Conservation (phyloP, 2,113 vertebrate genomes). For the Paedocypris sp. region DNA sequence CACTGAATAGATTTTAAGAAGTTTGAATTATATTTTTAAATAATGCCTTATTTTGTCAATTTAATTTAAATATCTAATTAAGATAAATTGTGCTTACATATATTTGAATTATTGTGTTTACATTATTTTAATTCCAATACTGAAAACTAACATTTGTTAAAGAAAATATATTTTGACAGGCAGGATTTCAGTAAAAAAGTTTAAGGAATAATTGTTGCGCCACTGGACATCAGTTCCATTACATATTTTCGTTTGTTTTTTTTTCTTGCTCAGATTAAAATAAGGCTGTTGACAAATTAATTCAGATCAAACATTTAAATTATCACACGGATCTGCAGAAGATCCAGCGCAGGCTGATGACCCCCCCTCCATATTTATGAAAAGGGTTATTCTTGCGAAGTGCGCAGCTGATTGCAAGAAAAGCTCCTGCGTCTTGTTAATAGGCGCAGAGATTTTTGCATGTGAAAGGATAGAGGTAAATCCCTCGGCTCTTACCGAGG, state of each 20-base stretch:
- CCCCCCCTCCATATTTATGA: slow-evolving; percentile 32
- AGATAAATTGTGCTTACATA: too few species aligned
- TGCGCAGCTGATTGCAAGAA: slow-evolving; percentile 70
- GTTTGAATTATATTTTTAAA: too few species aligned
- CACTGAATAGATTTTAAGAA: too few species aligned
- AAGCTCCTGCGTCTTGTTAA: slow-evolving; percentile 57
- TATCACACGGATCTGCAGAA: slow-evolving; percentile 5
- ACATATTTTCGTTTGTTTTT: not conserved
- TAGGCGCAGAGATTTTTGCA: slow-evolving; percentile 68
- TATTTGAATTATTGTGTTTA: too few species aligned
- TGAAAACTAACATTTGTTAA: too few species aligned
- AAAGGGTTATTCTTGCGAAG: slow-evolving; percentile 65
- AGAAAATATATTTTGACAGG: too few species aligned
- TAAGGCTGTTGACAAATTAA: not conserved
- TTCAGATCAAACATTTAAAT: not conserved
- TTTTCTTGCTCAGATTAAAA: not conserved
- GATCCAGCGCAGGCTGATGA: slow-evolving; percentile 30
- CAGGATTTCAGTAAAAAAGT: too few species aligned
- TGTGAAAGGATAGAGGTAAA: slow-evolving; percentile 85
- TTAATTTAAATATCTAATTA: too few species aligned
- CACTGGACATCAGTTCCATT: too few species aligned
- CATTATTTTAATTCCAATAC: too few species aligned
- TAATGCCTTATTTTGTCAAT: too few species aligned
- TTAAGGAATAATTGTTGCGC: too few species aligned
- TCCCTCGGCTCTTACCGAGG: slow-evolving; percentile 66